Percentiles rank a stretch among this genome's conserved stretches.
Evolutionary conservation across 2,888 invertebrate genomes (phyloP).

Genomic region (Darwinula stevensoni): DNA sequence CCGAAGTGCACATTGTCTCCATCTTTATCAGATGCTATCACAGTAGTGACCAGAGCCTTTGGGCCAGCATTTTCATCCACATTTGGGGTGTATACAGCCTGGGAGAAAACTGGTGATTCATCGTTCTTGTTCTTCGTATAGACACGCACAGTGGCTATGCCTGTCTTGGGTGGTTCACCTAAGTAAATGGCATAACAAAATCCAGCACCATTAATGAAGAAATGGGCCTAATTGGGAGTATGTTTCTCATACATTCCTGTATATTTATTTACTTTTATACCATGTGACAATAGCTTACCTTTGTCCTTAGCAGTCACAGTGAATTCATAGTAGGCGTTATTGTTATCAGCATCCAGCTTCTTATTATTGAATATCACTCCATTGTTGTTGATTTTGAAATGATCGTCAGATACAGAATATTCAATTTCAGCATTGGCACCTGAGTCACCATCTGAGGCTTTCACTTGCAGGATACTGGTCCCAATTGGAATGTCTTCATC

Average conservation of each 20-base stretch:
- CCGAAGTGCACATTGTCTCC: constrained; percentile 83
- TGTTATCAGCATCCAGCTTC: constrained; percentile 79
- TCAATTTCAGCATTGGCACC: constrained; percentile 83
- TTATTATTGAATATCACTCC: constrained; percentile 78
- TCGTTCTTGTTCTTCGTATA: constrained; percentile 97
- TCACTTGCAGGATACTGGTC: constrained; percentile 71
- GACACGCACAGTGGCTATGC: constrained; percentile 70
- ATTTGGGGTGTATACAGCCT: constrained; percentile 83
- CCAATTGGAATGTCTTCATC: constrained; percentile 80
- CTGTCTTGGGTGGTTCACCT: constrained; percentile 65
- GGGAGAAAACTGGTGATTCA: constrained; percentile 84
- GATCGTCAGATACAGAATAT: constrained; percentile 67
- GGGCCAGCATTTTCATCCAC: constrained; percentile 87
- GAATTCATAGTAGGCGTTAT: constrained; percentile 86
- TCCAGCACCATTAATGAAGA: too few relatives aligned
- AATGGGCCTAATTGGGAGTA: too few relatives aligned
- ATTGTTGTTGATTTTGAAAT: constrained; percentile 73
- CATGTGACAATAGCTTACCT: constrained; percentile 22
- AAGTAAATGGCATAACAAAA: constrained; percentile 9
- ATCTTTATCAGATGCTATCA: constrained; percentile 88
- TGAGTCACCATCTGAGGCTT: constrained; percentile 81
- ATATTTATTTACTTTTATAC: too few relatives aligned
- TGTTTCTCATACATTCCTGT: too few relatives aligned
- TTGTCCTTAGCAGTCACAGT: constrained; percentile 77
- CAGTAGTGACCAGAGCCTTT: constrained; percentile 77